These are phyloP conservation scores for Uropetala carovei DNA, from an alignment of 2,888 invertebrate species.

Conservation along the genomic window DNA sequence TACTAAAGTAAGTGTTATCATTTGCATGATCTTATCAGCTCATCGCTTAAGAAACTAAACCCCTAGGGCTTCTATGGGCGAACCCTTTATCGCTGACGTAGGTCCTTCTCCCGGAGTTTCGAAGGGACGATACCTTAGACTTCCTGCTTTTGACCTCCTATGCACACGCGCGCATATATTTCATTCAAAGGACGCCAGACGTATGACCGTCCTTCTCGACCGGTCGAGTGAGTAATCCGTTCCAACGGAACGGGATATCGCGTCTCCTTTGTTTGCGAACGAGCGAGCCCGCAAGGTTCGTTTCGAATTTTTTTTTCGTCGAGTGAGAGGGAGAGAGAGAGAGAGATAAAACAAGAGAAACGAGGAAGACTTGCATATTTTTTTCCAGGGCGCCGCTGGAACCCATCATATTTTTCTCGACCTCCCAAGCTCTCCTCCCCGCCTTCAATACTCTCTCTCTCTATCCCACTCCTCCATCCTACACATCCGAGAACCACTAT, in stretches of 20 bases:
- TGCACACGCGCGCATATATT: background rate
- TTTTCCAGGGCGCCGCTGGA: background rate
- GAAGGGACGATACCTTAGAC: background rate
- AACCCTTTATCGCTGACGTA: too few species aligned
- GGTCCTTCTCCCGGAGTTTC: too few species aligned
- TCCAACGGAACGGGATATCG: slow-evolving; percentile 14
- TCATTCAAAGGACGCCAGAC: background rate
- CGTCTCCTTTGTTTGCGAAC: slow-evolving; percentile 19
- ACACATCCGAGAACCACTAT: slow-evolving; percentile 1
- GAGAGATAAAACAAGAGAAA: background rate
- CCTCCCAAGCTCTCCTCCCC: background rate
- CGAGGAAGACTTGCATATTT: background rate
- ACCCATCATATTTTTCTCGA: slow-evolving; percentile 23
- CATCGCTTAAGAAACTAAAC: too few species aligned
- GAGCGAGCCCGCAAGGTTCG: background rate
- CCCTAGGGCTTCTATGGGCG: too few species aligned
- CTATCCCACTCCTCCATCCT: background rate
- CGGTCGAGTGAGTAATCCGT: slow-evolving; percentile 3
- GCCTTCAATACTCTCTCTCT: background rate
- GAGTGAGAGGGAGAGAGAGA: too few species aligned
- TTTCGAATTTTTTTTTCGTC: background rate
- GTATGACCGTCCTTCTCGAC: background rate
- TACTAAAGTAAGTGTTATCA: too few species aligned
- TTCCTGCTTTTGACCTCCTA: background rate
- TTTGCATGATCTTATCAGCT: too few species aligned